Percentiles rank a stretch among this genome's conserved stretches.
These are phyloP conservation scores for Lithophane semibrunnea DNA, from an alignment of 2,888 invertebrate species.

Conservation along the genomic window DNA sequence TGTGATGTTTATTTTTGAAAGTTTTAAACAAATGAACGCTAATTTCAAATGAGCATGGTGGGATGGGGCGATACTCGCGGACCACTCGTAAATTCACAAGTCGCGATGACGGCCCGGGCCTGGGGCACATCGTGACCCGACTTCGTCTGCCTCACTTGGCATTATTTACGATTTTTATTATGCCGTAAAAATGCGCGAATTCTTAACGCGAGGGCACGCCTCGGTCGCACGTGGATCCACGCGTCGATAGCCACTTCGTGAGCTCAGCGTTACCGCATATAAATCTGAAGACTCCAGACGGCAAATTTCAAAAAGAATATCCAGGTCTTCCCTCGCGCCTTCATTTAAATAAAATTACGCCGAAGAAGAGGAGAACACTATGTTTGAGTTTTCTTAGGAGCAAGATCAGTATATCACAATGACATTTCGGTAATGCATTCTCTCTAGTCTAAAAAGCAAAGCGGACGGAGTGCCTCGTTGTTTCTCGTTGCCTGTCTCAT, in stretches of 20 bases:
- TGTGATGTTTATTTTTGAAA: constrained; percentile 47
- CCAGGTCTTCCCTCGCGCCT: constrained; percentile 57
- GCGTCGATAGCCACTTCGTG: constrained; percentile 86
- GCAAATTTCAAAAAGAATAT: constrained; percentile 65
- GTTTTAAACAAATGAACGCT: constrained; percentile 65
- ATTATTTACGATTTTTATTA: constrained; percentile 89
- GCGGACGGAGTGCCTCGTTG: constrained; percentile 69
- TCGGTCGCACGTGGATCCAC: constrained; percentile 86
- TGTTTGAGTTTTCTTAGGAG: constrained; percentile 58
- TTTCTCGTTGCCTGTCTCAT: constrained; percentile 78
- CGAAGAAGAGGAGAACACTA: constrained; percentile 21
- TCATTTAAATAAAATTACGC: constrained; percentile 68
- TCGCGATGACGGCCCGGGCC: constrained; percentile 85
- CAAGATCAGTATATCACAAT: constrained; percentile 69
- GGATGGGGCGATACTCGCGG: constrained; percentile 77
- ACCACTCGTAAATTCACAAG: constrained; percentile 85
- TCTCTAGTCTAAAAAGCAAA: constrained; percentile 74
- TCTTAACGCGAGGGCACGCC: constrained; percentile 82
- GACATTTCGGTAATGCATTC: constrained; percentile 76
- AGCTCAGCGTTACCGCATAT: constrained; percentile 74
- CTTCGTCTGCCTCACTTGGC: constrained; percentile 83
- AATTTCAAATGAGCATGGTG: constrained; percentile 78
- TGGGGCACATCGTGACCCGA: constrained; percentile 87
- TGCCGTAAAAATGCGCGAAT: constrained; percentile 88
- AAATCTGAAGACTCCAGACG: constrained; percentile 62